Evolutionary conservation across 2,113 vertebrate species (phyloP), one percentile per base, ranked within the genome.

Genomic region (Tenrec ecaudatus): DNA sequence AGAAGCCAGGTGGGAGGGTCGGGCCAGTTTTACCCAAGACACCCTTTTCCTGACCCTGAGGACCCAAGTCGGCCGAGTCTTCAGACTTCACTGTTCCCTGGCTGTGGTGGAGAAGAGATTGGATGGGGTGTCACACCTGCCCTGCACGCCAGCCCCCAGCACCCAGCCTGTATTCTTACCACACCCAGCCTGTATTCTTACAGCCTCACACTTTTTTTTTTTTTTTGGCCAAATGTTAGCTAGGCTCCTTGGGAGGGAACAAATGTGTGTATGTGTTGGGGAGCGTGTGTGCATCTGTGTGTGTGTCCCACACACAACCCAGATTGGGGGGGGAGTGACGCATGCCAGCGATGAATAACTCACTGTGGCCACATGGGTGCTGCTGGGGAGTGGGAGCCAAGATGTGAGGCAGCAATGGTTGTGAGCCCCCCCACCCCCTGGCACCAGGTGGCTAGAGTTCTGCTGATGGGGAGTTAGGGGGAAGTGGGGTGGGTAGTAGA

Each of bases 261-360:
- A 82, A 91, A 79, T 75, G 62, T 88, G 88, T 84, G 27, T n/a
- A 53, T 90, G 69, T 90, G 75, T 23, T 6, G 82, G 78, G 69
- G 71, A 79, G 33, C 43, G 7, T 92, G 82, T 75, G 64, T 89
- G 81, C 81, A 77, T 95, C 94, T 95, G 73, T 53, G 62, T 77
- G 58, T 77, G 87, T 95, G 93, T 94, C 85, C 94, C 91, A 73
- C 93, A 96, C 91, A 94, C 79, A 94, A 93, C 86, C 91, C 96
- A 96, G 93, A 97, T 95, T 58, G 57, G 40, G 47, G 88, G 89
- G 60, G 76, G 90, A 62, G 66, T 96, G 93, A 94, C 90, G 64
- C 93, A 93, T 0, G 0, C 82, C 77, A 64, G 25, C 68, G 91
- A 94, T 95, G 94, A 97, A 96, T 95, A 97, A 94, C 76, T 96